phyloP scores from a whole-genome alignment of 1,140 invertebrate genomes.

The Lycorma delicatula region DNA sequence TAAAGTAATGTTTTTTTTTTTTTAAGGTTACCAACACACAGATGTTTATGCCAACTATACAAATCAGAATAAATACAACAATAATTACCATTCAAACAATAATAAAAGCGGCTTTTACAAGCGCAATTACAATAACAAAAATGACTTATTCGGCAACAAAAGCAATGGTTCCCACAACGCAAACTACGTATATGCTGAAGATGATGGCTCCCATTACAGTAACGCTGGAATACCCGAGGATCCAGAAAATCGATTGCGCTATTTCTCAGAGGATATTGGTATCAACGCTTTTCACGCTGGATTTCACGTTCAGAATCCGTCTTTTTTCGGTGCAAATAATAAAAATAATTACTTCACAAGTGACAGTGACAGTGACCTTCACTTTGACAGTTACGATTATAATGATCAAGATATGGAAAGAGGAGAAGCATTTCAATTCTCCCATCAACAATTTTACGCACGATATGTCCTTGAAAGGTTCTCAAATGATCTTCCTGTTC shows the following conservation, averaged over 20 bases:
- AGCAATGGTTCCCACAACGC: slow-evolving; percentile 17
- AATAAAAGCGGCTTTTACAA: not conserved
- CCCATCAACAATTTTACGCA: slow-evolving; percentile 32
- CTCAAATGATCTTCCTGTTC: slow-evolving; percentile 30
- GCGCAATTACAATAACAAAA: slow-evolving; percentile 31
- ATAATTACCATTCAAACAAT: slow-evolving; percentile 13
- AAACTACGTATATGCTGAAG: slow-evolving; percentile 41
- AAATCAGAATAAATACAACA: not conserved
- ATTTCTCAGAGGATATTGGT: slow-evolving; percentile 59
- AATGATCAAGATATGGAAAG: slow-evolving; percentile 27
- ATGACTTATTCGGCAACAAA: no score
- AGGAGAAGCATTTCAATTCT: slow-evolving; percentile 35
- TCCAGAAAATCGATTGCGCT: slow-evolving; percentile 45
- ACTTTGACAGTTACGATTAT: not conserved
- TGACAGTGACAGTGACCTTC: not conserved
- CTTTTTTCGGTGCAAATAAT: slow-evolving; percentile 42
- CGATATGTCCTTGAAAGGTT: slow-evolving; percentile 36
- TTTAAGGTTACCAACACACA: slow-evolving; percentile 23
- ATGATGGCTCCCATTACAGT: slow-evolving; percentile 44
- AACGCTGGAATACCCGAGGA: slow-evolving; percentile 33
- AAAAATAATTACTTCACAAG: slow-evolving; percentile 30
- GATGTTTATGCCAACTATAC: slow-evolving; percentile 25
- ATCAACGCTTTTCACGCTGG: slow-evolving; percentile 52
- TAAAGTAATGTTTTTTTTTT: no score
- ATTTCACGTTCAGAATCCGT: slow-evolving; percentile 41